phyloP scores from a whole-genome alignment of 2,113 vertebrate genomes.

The Callipepla californica region DNA sequence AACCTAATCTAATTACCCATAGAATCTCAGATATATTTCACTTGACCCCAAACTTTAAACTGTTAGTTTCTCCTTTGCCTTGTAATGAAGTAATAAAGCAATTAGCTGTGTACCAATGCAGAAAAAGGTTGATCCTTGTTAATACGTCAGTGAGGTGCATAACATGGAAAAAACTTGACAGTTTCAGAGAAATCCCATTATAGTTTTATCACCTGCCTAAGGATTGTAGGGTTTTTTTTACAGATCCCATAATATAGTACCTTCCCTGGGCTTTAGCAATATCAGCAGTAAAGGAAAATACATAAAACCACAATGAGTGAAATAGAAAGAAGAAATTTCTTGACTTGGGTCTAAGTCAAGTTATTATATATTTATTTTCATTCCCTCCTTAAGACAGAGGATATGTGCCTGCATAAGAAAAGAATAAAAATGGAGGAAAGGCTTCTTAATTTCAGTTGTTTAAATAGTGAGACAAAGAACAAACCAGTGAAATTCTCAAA shows the following conservation, averaged over 20 bases:
- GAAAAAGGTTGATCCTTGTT: constrained; percentile 23
- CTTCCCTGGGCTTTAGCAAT: background rate
- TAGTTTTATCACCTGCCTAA: constrained; percentile 13
- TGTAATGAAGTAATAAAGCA: constrained; percentile 57
- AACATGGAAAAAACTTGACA: constrained; percentile 13
- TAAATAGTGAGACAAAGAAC: background rate
- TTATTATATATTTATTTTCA: background rate
- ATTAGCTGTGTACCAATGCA: constrained; percentile 53
- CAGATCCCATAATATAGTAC: background rate
- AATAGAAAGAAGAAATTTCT: background rate
- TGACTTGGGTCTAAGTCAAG: background rate
- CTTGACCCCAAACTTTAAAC: constrained; percentile 74
- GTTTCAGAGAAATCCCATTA: constrained; percentile 45
- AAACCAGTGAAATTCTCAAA: constrained; percentile 1
- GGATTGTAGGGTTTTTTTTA: background rate
- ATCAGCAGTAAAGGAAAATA: background rate
- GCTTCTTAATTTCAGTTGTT: background rate
- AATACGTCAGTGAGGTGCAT: background rate
- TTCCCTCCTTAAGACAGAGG: background rate
- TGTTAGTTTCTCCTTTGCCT: constrained; percentile 60
- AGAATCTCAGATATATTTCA: constrained; percentile 69
- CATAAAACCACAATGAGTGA: background rate
- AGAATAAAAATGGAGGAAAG: background rate
- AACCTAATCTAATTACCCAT: constrained; percentile 74
- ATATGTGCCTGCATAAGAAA: background rate